Evolutionary conservation across 1,140 invertebrate species (phyloP).

Genomic region (Belonocnema kinseyi): DNA sequence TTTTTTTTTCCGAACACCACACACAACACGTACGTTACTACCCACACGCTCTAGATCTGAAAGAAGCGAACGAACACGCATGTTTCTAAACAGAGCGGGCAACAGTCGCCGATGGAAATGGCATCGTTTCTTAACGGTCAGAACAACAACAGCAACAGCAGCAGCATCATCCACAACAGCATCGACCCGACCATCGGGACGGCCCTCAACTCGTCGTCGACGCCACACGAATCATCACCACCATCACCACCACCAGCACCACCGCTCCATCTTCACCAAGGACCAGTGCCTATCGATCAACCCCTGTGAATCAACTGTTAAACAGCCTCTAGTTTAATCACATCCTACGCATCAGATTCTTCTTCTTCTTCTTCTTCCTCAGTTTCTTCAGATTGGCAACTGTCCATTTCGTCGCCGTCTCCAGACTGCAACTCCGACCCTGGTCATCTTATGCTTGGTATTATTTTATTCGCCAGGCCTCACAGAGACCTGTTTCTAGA

Average conservation of each 20-base stretch:
- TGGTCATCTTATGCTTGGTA: too few relatives aligned
- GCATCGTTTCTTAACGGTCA: conserved; percentile 78
- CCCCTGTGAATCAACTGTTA: conserved; percentile 51
- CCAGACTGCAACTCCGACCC: not conserved
- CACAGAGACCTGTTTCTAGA: too few relatives aligned
- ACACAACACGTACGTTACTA: conserved; percentile 72
- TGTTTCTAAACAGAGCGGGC: conserved; percentile 76
- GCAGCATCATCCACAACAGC: conserved; percentile 57
- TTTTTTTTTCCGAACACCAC: conserved; percentile 68
- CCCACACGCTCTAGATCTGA: conserved; percentile 74
- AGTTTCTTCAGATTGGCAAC: not conserved
- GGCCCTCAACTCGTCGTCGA: conserved; percentile 44
- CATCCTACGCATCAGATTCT: too few relatives aligned
- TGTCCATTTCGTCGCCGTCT: not conserved
- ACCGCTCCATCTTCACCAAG: conserved; percentile 48
- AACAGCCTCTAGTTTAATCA: not conserved
- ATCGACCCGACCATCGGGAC: conserved; percentile 51
- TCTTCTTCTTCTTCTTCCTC: too few relatives aligned
- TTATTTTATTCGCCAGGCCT: too few relatives aligned
- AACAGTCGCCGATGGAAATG: conserved; percentile 78
- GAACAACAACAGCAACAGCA: conserved; percentile 76
- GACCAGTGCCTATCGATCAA: conserved; percentile 60
- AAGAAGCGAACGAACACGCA: conserved; percentile 75
- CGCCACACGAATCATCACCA: conserved; percentile 48
- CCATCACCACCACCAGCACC: not conserved